Conservation (phyloP, 2,888 invertebrate genomes). For the Scaeva pyrastri region DNA sequence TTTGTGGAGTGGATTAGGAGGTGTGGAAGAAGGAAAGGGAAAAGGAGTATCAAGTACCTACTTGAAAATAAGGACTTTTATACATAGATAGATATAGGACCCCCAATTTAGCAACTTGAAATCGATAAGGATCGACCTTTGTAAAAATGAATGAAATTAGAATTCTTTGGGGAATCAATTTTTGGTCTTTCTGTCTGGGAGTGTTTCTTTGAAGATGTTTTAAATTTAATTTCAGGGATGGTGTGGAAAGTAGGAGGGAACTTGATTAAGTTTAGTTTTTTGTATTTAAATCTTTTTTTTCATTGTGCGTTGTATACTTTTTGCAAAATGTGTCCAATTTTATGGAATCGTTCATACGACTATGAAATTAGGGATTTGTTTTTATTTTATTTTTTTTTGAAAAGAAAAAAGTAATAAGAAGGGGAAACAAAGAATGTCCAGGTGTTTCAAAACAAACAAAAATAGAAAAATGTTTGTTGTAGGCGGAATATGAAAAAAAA, state of each 20-base stretch:
- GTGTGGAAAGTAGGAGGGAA: no score
- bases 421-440: neutral
- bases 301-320: neutral
- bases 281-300: neutral
- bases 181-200: neutral
- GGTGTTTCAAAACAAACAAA: neutral
- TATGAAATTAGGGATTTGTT: neutral
- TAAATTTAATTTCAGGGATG: neutral
- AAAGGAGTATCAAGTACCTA: neutral
- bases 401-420: neutral
- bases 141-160: neutral
- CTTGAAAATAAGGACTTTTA: neutral
- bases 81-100: no score
- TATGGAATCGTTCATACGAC: neutral
- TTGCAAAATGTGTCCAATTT: neutral
- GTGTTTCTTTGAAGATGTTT: neutral
- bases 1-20: neutral
- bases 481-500: neutral
- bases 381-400: no score
- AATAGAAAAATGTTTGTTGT: neutral
- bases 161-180: neutral
- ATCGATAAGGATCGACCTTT: neutral
- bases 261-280: neutral
- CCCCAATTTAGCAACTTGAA: neutral
- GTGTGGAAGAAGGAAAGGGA: no score